phyloP scores from a whole-genome alignment of 2,888 invertebrate genomes.

The Byasa hedistus region DNA sequence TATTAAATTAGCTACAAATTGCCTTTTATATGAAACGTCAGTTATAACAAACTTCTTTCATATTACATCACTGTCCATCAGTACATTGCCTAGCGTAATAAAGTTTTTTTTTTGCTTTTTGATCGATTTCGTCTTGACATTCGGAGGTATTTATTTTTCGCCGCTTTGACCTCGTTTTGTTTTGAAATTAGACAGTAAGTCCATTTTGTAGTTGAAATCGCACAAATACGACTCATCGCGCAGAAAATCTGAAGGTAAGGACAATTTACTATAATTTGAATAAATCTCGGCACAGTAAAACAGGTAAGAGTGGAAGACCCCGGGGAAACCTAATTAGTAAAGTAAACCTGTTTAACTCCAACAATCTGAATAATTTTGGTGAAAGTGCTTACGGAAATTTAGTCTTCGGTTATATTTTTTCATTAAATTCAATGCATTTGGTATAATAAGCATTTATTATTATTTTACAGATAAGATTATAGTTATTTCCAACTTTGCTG shows the following conservation, averaged over 20 bases:
- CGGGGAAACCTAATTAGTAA: constrained; percentile 4
- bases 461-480: no score
- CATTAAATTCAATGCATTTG: neutral
- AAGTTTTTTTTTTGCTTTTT: neutral
- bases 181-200: neutral
- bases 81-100: no score
- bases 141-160: neutral
- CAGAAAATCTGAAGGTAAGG: neutral
- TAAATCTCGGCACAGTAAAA: neutral
- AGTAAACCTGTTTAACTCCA: constrained; percentile 4
- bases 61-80: neutral
- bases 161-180: neutral
- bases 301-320: neutral
- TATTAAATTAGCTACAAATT: neutral
- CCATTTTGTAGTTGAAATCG: neutral
- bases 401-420: neutral
- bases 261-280: neutral
- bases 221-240: neutral
- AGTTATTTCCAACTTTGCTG: no score
- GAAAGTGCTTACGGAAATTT: neutral
- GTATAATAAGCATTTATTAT: neutral
- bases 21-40: neutral
- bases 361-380: constrained; percentile 1
- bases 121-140: neutral
- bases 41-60: neutral